Base-by-base conservation (phyloP, 2,113 vertebrate genomes). In the Pluvianellus socialis region DNA sequence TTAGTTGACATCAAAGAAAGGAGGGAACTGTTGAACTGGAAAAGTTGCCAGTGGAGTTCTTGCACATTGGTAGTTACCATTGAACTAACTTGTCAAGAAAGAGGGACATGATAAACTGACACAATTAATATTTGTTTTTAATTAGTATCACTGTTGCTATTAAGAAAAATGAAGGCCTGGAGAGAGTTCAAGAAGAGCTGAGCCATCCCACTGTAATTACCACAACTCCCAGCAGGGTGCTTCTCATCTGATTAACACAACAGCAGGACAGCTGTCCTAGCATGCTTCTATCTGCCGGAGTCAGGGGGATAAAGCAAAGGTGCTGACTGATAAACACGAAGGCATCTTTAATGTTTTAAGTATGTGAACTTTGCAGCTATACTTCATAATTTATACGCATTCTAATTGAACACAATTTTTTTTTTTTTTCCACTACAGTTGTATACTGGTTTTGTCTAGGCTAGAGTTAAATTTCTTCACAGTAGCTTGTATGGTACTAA, bases 101-200 rank as follows among this genome's bases (percentile, higher is more conserved):
- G 28, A 89, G 8, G 14, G 10, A 38, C 56, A 82, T 89, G 80
- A 97, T 89, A 95, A 96, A 93, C 44, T 96, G 80, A 94, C n/a
- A 95, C 91, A 96, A 97, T 95, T 96, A 97, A 93, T 89, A 77
- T 95, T 81, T 86, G 67, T 94, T 98, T 98, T 96, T 94, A 97
- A 96, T 97, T 98, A 96, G 65, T 59, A 94, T 95, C 52, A 91
- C 61, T 87, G 82, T 93, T 97, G 53, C 62, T 97, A 70, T 95
- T 97, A 90, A 73, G 62, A 96, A 97, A 98, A 96, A 96, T 76
- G 62, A 96, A 97, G 92, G 59, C 82, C 94, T 89, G 83, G 52
- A 88, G 93, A 97, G 75, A 97, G 93, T 96, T 98, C 95, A 96
- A 86, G 91, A 95, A 96, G 71, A 92, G 52, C 95, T 88, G 88